Percentiles rank a stretch among this genome's conserved stretches.
phyloP scores from a whole-genome alignment of 2,888 invertebrate species.

The Protodeltote pygarga region DNA sequence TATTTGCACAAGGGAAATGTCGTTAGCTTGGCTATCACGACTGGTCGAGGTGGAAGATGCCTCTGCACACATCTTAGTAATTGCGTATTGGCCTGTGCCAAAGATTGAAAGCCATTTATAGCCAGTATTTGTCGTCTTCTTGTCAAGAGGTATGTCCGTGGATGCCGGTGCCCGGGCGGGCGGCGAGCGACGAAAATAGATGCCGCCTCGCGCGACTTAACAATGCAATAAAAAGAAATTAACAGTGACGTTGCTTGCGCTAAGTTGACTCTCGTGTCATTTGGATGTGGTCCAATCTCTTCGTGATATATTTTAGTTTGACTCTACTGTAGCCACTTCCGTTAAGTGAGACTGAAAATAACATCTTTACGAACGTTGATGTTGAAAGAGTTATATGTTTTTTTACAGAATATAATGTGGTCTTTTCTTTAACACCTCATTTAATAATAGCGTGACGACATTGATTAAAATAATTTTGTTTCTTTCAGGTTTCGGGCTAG shows the following conservation, averaged over 20 bases:
- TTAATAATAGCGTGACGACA: constrained; percentile 19
- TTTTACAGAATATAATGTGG: constrained; percentile 61
- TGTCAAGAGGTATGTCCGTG: constrained; percentile 79
- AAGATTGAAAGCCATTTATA: constrained; percentile 81
- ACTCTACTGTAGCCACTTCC: constrained; percentile 78
- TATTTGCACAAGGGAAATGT: constrained; percentile 34
- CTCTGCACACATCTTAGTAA: constrained; percentile 53
- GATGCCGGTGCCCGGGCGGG: constrained; percentile 79
- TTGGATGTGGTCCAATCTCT: constrained; percentile 82
- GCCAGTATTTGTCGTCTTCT: constrained; percentile 81
- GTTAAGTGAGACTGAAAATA: constrained; percentile 80
- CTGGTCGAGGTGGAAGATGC: constrained; percentile 49
- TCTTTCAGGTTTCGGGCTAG: constrained; percentile 81
- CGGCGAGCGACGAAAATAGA: constrained; percentile 83
- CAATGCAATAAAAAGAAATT: constrained; percentile 87
- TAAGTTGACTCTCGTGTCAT: constrained; percentile 85
- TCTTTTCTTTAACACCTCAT: constrained; percentile 61
- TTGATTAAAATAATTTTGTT: constrained; percentile 57
- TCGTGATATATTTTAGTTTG: constrained; percentile 75
- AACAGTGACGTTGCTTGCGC: constrained; percentile 81
- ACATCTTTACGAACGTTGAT: constrained; percentile 60
- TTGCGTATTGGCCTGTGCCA: constrained; percentile 62
- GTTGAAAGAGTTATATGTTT: constrained; percentile 67
- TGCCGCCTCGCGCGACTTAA: constrained; percentile 81
- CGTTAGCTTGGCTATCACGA: constrained; percentile 35